These are phyloP conservation scores for Diorhabda elongata DNA, from an alignment of 1,140 invertebrate species.

Conservation along the genomic window DNA sequence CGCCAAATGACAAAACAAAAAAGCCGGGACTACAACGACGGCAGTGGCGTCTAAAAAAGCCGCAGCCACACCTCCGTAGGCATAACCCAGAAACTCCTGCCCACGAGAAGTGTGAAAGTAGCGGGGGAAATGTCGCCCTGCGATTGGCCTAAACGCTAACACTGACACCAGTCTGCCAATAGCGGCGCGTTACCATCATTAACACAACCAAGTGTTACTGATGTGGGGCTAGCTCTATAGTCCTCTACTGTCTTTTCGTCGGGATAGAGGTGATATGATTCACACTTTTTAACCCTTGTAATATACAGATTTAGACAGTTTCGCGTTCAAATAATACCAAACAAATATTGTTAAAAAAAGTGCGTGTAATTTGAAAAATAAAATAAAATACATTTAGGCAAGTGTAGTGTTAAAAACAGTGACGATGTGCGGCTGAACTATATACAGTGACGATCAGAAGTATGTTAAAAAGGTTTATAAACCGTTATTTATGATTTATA, in stretches of 20 bases:
- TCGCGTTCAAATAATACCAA: neutral
- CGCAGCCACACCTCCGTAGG: conserved; percentile 43
- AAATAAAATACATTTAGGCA: neutral
- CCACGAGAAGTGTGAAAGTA: conserved; percentile 45
- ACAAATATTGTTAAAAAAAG: neutral
- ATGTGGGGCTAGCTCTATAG: conserved; percentile 41
- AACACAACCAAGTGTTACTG: conserved; percentile 42
- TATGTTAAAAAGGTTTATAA: conserved; percentile 4
- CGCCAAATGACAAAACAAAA: conserved; percentile 29
- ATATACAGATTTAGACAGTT: conserved; percentile 8
- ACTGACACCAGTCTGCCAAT: conserved; percentile 41
- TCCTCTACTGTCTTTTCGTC: conserved; percentile 41
- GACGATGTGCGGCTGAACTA: neutral
- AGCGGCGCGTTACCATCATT: conserved; percentile 40
- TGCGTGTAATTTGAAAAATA: neutral
- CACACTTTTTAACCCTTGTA: conserved; percentile 30
- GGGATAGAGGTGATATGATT: conserved; percentile 43
- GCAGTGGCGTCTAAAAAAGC: conserved; percentile 36
- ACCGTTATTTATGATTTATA: conserved; percentile 31
- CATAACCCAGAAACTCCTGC: conserved; percentile 44
- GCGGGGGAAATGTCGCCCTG: conserved; percentile 43
- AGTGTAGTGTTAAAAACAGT: conserved; percentile 8
- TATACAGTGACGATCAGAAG: neutral
- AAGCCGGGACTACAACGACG: conserved; percentile 14
- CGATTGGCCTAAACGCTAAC: conserved; percentile 37